Evolutionary conservation across 2,113 vertebrate species (phyloP).

Genomic region (Pituophis catenifer): DNA sequence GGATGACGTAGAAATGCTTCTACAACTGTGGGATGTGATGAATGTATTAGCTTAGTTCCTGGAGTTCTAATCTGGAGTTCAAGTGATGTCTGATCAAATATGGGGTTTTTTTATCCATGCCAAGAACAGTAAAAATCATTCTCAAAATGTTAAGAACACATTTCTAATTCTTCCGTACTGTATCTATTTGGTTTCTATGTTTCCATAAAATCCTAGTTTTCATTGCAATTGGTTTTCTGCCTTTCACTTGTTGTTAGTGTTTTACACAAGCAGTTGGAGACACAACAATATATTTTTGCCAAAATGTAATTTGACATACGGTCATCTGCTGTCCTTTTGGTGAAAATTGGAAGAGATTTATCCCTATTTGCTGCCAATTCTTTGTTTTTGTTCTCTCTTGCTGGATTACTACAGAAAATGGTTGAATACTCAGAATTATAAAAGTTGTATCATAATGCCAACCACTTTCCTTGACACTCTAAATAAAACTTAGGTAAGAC

Average conservation of each 20-base stretch:
- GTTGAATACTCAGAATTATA: constrained; percentile 28
- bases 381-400: constrained; percentile 8
- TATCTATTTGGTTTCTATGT: constrained; percentile 29
- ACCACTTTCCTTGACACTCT: not conserved
- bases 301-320: not conserved
- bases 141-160: not conserved
- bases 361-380: constrained; percentile 21
- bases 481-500: constrained; percentile 22
- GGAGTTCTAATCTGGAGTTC: not conserved
- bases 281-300: constrained; percentile 21
- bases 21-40: not conserved
- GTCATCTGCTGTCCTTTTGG: not conserved
- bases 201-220: constrained; percentile 28
- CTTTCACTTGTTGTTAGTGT: constrained; percentile 35
- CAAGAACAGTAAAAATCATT: not conserved
- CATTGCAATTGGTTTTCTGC: constrained; percentile 19
- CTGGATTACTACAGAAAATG: not conserved
- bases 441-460: constrained; percentile 8
- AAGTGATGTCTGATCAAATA: not conserved
- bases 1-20: not conserved
- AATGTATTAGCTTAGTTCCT: not conserved
- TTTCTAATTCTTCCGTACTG: constrained; percentile 26
- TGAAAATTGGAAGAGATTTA: not conserved
- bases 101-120: not conserved
- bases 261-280: constrained; percentile 26